Evolutionary conservation across 2,113 vertebrate species (phyloP).

Genomic region (Microtus pennsylvanicus): DNA sequence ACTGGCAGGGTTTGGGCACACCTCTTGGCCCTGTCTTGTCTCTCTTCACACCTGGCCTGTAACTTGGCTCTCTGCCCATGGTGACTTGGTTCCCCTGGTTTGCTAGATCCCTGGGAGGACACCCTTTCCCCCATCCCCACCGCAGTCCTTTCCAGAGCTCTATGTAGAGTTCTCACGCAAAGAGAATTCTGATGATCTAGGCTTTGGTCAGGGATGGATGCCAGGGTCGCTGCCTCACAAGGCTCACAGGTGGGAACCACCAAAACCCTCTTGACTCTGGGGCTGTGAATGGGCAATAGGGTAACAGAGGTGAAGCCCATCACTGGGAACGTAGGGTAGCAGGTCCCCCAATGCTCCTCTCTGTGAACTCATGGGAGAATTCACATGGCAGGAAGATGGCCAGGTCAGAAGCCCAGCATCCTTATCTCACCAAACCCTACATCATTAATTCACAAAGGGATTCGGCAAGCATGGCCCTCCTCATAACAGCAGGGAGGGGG

Average conservation of each 20-base stretch:
- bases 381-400: neutral
- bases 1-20: neutral
- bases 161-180: no score
- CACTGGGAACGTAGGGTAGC: neutral
- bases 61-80: neutral
- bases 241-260: no score
- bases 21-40: neutral
- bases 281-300: no score
- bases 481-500: accelerated
- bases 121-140: neutral
- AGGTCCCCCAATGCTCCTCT: neutral
- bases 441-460: neutral
- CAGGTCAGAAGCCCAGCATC: neutral
- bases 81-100: neutral
- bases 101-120: neutral
- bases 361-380: neutral
- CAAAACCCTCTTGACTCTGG: neutral
- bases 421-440: neutral
- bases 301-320: neutral
- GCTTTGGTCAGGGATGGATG: neutral
- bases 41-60: neutral
- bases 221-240: neutral
- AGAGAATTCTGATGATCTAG: no score
- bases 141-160: neutral
- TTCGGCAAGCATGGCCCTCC: neutral